A percentile compares a stretch with the other conserved stretches of the same genome.
Evolutionary conservation across 1,140 invertebrate genomes (phyloP).

Genomic region (Drosophila lacertosa): DNA sequence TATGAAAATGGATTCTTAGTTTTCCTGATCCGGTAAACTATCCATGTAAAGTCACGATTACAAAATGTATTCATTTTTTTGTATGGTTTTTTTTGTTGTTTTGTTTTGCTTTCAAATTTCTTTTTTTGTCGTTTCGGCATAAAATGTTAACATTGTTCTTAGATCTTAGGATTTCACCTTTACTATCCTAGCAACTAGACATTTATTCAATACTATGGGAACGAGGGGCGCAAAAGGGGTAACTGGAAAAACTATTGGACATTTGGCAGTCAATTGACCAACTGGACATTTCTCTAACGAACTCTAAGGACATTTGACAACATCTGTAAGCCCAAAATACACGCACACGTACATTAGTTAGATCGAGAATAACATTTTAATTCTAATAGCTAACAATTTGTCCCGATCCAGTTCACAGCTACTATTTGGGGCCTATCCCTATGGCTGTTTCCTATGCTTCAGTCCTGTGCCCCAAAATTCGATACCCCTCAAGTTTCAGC

Average conservation of each 20-base stretch:
- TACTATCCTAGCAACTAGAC: conserved; percentile 48
- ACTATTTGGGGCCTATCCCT: neutral
- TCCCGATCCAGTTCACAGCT: conserved; percentile 5
- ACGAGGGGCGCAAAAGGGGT: neutral
- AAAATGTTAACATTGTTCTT: conserved; percentile 81
- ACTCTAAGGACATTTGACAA: conserved; percentile 27
- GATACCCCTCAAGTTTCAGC: neutral
- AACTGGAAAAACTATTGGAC: neutral
- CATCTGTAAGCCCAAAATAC: conserved; percentile 3
- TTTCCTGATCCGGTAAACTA: conserved; percentile 26
- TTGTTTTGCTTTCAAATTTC: conserved; percentile 43
- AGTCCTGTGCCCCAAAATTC: conserved; percentile 1
- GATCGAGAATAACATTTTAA: conserved; percentile 15
- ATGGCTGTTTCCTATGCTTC: neutral
- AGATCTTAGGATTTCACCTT: conserved; percentile 74
- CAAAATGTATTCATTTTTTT: conserved; percentile 55
- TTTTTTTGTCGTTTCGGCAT: conserved; percentile 41
- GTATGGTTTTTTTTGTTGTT: conserved; percentile 14
- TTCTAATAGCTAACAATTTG: conserved; percentile 19
- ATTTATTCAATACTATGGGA: conserved; percentile 16
- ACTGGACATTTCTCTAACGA: conserved; percentile 20
- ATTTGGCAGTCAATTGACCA: conserved; percentile 7
- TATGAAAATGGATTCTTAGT: conserved; percentile 6
- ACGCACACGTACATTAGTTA: conserved; percentile 10
- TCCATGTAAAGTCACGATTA: conserved; percentile 47